Evolutionary conservation across 1,140 invertebrate species (phyloP), one percentile per base, ranked within the genome.

Genomic region (Cyclargus thomasi): DNA sequence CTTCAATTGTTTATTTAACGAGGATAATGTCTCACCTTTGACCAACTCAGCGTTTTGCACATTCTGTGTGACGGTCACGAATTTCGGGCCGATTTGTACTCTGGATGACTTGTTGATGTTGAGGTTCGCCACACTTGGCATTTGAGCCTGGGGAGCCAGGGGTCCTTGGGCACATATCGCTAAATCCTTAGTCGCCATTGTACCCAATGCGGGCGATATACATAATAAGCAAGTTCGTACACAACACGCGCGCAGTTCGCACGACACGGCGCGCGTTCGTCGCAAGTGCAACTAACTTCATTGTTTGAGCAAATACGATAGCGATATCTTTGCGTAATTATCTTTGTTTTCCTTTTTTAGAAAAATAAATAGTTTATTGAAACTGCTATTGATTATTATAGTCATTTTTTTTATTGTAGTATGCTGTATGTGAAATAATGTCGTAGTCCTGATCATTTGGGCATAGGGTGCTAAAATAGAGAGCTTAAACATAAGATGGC

Each of bases 1-100:
- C 8, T 29, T 7, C 8, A 2, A 14, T 47, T 47, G 39, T 47
- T 47, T 47, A 47, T 47, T 47, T 16, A 47, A 47, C 14, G 29
- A 47, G 39, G 39, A 47, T 1, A 47, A 47, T 11, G 14, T 0
- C 77, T 85, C 71, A 89, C 86, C 86, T 83, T 85, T 82, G 59
- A 89, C 74, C 65, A 84, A 76, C 70, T 85, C 82, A n/a, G 73
- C 78, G 70, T 81, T 84, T 63, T 84, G 78, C 1, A 87, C 77
- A 59, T 83, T 86, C 67, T 89, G 83, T 2, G 82, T 87, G 57
- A 89, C 81, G 17, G 82, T 80, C 8, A 85, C 81, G 64, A 87
- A 81, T 69, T 87, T 86, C 4, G 81, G 77, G 1, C 86, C 86
- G 59, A 89, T 80, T 68, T 86, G 85, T 10, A 85, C 76, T 22